Base-by-base conservation (phyloP, 2,888 invertebrate genomes). In the Nomada flava region DNA sequence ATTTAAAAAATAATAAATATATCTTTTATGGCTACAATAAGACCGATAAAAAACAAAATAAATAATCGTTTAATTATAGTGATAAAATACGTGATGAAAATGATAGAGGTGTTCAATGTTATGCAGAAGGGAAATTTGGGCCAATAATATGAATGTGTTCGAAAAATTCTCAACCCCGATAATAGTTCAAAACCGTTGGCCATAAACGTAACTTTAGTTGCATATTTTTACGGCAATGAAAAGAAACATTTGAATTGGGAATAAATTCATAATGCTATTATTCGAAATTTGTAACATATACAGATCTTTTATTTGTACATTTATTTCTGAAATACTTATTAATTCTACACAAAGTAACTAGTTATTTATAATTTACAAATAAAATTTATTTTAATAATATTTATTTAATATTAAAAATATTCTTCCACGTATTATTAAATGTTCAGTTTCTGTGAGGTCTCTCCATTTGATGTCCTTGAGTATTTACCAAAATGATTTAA, bases 391-490 rank as follows among this genome's bases (percentile, higher is more conserved):
- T 79, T 76, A 84, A 79, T 81, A 81, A 52, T 86, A 79, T 72
- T 70, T 36, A 23, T 57, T 57, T 76, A 85, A 79, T 73, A 75
- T 79, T 76, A 84, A 79, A 83, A 81, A 55, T 86, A 79, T 72
- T 70, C 10, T 59, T 69, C 74, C 67, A 79, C 62, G 77, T 89
- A 85, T 89, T 86, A 91, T 93, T 93, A 93, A 89, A 93, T 92
- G 79, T 93, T 93, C 52, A 93, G 82, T 87, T 93, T 92, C 23
- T 91, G 86, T 15, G 92, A 90, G 44, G 91, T 85, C 80, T 93
- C 93, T 62, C 84, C 87, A 60, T 88, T 91, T 42, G 91, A 82
- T 2, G 90, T 84, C 80, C 90, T 89, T 0, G 92, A 78, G 23
- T 91, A 87, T 65, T 87, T 84, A 57, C 87, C 89, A 11, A 93